Evolutionary conservation across 2,888 invertebrate species (phyloP).

Genomic region (Diaphora mendica): DNA sequence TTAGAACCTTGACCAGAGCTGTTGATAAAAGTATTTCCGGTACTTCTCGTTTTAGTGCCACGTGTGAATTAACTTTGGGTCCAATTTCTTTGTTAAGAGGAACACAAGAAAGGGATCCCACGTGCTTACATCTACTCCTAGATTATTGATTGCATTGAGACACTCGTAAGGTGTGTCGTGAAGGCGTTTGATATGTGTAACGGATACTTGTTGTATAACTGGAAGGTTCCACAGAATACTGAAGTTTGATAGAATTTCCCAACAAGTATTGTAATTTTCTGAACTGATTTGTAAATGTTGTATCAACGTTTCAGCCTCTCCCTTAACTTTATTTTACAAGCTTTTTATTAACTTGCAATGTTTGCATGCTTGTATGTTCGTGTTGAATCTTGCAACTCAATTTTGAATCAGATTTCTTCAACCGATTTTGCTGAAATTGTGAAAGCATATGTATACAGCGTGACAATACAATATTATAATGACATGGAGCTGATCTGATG

Average conservation of each 20-base stretch:
- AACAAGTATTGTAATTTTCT: background rate
- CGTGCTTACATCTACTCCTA: background rate
- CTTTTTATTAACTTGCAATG: too few species aligned
- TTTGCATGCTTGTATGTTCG: too few species aligned
- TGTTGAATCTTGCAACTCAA: too few species aligned
- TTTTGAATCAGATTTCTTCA: too few species aligned
- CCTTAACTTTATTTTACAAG: background rate
- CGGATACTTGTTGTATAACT: background rate
- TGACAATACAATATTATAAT: too few species aligned
- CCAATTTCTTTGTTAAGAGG: too few species aligned
- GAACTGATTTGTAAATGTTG: background rate
- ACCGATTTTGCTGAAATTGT: too few species aligned
- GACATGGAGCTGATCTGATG: too few species aligned
- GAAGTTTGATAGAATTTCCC: background rate
- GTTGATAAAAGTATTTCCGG: background rate
- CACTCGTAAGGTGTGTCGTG: background rate
- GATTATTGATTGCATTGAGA: background rate
- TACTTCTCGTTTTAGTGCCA: background rate
- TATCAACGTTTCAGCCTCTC: background rate
- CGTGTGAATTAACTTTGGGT: too few species aligned
- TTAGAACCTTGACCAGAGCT: background rate
- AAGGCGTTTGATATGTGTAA: background rate
- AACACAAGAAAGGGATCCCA: background rate
- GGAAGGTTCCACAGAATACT: background rate
- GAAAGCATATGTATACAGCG: too few species aligned